Conservation (phyloP, 2,797 vertebrate genomes). For the Epinephelus malabaricus region DNA sequence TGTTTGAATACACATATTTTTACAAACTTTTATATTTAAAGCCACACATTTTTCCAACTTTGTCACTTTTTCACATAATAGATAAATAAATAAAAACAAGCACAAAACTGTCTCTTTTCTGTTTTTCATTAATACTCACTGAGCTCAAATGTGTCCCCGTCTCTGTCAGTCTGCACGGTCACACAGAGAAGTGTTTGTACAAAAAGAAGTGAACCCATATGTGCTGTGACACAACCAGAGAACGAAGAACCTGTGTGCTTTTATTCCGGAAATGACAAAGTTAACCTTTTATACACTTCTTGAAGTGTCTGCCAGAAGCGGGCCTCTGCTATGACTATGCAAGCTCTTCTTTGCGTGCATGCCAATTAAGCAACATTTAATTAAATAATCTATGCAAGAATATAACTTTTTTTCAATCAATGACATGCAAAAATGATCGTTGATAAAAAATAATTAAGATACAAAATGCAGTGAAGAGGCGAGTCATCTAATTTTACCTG, state of each 20-base stretch:
- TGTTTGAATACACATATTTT: conserved; percentile 77
- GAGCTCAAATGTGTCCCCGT: conserved; percentile 35
- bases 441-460: neutral
- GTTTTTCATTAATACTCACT: conserved; percentile 1
- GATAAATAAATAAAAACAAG: conserved; percentile 68
- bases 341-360: neutral
- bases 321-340: neutral
- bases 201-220: neutral
- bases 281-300: neutral
- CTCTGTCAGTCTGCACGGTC: neutral
- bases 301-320: neutral
- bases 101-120: conserved; percentile 50
- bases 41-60: conserved; percentile 71
- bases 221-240: neutral
- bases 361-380: neutral
- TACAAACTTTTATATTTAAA: conserved; percentile 83
- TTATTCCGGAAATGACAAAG: neutral
- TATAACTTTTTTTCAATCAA: neutral
- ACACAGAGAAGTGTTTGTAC: neutral
- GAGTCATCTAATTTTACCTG: neutral
- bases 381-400: neutral
- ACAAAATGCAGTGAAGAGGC: neutral
- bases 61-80: conserved; percentile 80
- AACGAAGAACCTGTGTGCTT: neutral
- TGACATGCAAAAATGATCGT: too few relatives aligned